phyloP scores from a whole-genome alignment of 1,140 invertebrate species.

The Dreissena polymorpha region DNA sequence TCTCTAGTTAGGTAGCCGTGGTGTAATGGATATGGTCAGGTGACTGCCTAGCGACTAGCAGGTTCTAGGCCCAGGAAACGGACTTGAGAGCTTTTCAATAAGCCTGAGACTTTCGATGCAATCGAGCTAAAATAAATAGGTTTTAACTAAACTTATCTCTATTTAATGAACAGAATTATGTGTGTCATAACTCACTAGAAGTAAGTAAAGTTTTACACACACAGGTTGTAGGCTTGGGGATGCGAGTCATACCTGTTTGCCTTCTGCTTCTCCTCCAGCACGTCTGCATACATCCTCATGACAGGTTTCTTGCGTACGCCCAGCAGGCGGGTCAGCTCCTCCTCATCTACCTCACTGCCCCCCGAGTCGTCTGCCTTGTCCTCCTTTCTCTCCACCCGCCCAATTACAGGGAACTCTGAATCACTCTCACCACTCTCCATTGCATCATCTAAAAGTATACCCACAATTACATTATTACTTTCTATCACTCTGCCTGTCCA shows the following conservation, averaged over 20 bases:
- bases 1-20: too few species aligned
- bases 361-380: conserved; percentile 76
- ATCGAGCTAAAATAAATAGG: too few species aligned
- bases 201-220: too few species aligned
- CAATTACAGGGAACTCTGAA: conserved; percentile 52
- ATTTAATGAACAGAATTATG: too few species aligned
- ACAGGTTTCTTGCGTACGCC: conserved; percentile 83
- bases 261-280: conserved; percentile 85
- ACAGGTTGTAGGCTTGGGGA: too few species aligned
- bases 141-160: too few species aligned
- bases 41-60: too few species aligned
- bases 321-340: conserved; percentile 67
- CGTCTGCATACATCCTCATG: conserved; percentile 94
- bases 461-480: neutral
- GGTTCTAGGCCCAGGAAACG: too few species aligned
- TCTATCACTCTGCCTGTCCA: neutral
- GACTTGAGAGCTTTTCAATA: too few species aligned
- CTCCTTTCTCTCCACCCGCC: conserved; percentile 31
- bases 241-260: conserved; percentile 61
- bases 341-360: conserved; percentile 61
- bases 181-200: too few species aligned
- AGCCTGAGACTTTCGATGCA: too few species aligned
- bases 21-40: too few species aligned
- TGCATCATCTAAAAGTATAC: neutral
- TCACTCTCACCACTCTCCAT: conserved; percentile 35